These are phyloP conservation scores for Suillia variegata DNA, from an alignment of 2,888 invertebrate genomes.

Conservation along the genomic window DNA sequence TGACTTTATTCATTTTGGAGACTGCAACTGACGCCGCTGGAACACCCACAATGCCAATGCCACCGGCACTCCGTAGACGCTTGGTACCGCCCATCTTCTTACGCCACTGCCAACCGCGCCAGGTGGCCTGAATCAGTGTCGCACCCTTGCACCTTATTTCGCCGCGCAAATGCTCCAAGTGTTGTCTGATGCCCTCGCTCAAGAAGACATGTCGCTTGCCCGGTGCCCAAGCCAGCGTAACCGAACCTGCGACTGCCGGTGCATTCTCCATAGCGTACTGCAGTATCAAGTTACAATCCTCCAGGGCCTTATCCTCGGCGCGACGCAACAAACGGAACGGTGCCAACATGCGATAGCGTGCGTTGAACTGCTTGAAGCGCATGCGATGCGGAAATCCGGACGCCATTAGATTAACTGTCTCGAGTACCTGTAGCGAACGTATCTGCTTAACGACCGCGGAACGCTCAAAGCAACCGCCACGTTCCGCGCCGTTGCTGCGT, in stretches of 20 bases:
- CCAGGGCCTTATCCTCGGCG: slow-evolving; percentile 73
- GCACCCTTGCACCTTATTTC: slow-evolving; percentile 81
- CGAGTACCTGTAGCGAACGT: slow-evolving; percentile 86
- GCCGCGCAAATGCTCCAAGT: slow-evolving; percentile 80
- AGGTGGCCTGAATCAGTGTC: slow-evolving; percentile 80
- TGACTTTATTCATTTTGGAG: too few species aligned
- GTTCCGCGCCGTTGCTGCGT: slow-evolving; percentile 83
- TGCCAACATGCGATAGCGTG: slow-evolving; percentile 82
- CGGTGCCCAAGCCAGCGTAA: slow-evolving; percentile 83
- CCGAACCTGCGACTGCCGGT: slow-evolving; percentile 65
- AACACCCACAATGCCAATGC: too few species aligned
- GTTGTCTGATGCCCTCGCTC: slow-evolving; percentile 90
- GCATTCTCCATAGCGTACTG: slow-evolving; percentile 73
- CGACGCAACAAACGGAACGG: slow-evolving; percentile 74
- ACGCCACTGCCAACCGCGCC: slow-evolving; percentile 80
- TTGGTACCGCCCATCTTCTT: slow-evolving; percentile 68
- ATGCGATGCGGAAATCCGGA: slow-evolving; percentile 93
- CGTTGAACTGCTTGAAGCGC: slow-evolving; percentile 91
- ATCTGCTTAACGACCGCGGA: slow-evolving; percentile 85
- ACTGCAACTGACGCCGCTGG: slow-evolving; percentile 34
- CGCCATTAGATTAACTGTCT: slow-evolving; percentile 94
- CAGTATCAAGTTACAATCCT: slow-evolving; percentile 77
- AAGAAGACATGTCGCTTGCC: slow-evolving; percentile 93
- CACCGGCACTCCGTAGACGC: too few species aligned
- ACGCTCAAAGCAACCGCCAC: slow-evolving; percentile 83